phyloP scores from a whole-genome alignment of 2,888 invertebrate genomes.

The Rhamnusium bicolor region DNA sequence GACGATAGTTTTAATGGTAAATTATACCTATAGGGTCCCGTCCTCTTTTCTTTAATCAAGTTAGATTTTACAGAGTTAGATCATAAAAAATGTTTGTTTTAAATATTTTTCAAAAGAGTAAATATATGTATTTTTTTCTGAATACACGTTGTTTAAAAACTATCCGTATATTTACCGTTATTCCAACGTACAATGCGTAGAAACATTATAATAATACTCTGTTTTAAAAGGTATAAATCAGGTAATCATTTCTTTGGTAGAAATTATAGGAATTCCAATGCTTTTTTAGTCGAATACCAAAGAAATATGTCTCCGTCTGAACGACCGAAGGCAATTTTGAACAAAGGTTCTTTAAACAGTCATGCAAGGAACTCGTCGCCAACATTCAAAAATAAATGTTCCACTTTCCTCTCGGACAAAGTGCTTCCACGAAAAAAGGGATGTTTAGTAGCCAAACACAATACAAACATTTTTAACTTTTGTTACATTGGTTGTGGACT shows the following conservation, averaged over 20 bases:
- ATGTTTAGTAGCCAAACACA: neutral
- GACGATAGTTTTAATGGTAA: too few relatives aligned
- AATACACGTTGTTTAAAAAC: too few relatives aligned
- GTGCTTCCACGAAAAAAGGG: neutral
- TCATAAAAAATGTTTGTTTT: too few relatives aligned
- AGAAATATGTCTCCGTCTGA: neutral
- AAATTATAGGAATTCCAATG: neutral
- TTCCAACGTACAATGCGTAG: neutral
- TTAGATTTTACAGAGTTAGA: too few relatives aligned
- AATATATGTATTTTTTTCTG: too few relatives aligned
- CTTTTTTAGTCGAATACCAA: neutral
- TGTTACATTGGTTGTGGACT: neutral
- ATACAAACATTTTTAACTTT: neutral
- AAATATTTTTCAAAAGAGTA: too few relatives aligned
- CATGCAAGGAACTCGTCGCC: neutral
- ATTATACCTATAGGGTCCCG: too few relatives aligned
- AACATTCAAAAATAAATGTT: slow-evolving; percentile 5
- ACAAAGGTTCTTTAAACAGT: neutral
- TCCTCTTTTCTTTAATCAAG: too few relatives aligned
- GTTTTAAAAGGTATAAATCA: neutral
- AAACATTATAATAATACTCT: neutral
- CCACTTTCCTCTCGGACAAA: neutral
- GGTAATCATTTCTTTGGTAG: neutral
- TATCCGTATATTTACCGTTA: neutral
- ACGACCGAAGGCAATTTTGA: neutral